Base-by-base conservation (phyloP, 1,140 invertebrate genomes). In the Apis laboriosa region DNA sequence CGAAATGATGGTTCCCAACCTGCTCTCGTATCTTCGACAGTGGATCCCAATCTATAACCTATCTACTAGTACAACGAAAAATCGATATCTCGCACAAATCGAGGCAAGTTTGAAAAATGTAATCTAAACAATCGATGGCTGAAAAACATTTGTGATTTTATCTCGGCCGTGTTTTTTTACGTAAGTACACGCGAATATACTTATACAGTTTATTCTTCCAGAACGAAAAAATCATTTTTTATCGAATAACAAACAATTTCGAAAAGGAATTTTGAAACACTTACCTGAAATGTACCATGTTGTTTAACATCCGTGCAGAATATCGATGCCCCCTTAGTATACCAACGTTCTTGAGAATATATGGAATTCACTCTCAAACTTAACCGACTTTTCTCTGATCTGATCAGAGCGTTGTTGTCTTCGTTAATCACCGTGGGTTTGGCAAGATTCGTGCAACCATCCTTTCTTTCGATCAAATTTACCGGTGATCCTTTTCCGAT, bases 311-410 rank as follows among this genome's bases (percentile, higher is more conserved):
- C 92, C 43, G 89, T 91, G 72, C 91, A 89, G 80, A 93, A 92
- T 79, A 92, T 91, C 34, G 91, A 81, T 34, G 87, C 66, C 15
- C 93, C 92, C 84, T 94, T 93, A 74, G 80, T 78, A 58, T 90
- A 90, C 92, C 93, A 93, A 58, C 93, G 92, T 63, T 94, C 92
- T 82, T 93, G 93, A 53, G 93, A 92, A 77, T 94, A 94, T 79
- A 94, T 94, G 34, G 93, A 94, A 77, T 94, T 94, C 75, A 94
- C 91, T 84, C 93, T 93, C 93, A 94, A 94, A 19, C 92, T 89
- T 49, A 88, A 83, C 66, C 90, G 75, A 76, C 85, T 90, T 72
- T 88, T 92, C 80, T 61, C 66, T 67, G 90, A 86, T 64, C 86
- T 84, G 73, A 91, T 88, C 73, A 92, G 80, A 28, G 90, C 85